Base-by-base conservation (phyloP, 2,797 vertebrate genomes). In the Poecile montanus region DNA sequence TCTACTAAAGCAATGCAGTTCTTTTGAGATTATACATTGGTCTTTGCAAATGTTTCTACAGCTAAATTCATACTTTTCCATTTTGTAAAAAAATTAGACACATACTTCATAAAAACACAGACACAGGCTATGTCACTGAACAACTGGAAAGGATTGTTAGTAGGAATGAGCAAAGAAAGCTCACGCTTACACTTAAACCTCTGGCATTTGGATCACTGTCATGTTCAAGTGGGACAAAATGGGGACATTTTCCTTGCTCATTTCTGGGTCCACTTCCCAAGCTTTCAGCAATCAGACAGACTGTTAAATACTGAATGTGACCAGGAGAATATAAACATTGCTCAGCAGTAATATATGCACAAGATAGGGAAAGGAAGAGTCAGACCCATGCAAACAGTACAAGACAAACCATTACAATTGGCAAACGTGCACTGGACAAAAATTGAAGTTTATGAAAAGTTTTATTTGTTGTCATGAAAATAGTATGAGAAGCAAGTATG, bases 311-410 rank as follows among this genome's bases (percentile, higher is more conserved):
- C 86, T 68, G 80, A 90, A 90, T 94, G 83, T 94, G 94, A 95
- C 76, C 94, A 95, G 91, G 88, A 89, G 93, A 96, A 83, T 93
- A 94, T 96, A 90, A 94, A 93, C 50, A 87, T 94, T 97, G 95
- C 91, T 97, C 88, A 96, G 88, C 85, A 96, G 78, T 77, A 91
- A 91, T 82, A 97, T 97, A 98, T 98, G 97, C 98, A 97, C 92
- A 97, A 91, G 96, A 98, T 97, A 96, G 89, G 78, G 57, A 78
- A 89, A 95, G 88, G 80, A 88, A 70, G 81, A 93, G 57, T 79
- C 38, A 95, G 94, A 95, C 95, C 93, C 96, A 97, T 98, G 98
- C 97, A 97, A 92, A 97, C 91, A 92, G 95, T 94, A 98, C 94
- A 95, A 91, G 96, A 98, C 96, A 96, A 96, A 97, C 75, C 77